Percentiles rank a stretch among this genome's conserved stretches.
Conservation (phyloP, 2,888 invertebrate genomes). For the Diachrysia chrysitis region DNA sequence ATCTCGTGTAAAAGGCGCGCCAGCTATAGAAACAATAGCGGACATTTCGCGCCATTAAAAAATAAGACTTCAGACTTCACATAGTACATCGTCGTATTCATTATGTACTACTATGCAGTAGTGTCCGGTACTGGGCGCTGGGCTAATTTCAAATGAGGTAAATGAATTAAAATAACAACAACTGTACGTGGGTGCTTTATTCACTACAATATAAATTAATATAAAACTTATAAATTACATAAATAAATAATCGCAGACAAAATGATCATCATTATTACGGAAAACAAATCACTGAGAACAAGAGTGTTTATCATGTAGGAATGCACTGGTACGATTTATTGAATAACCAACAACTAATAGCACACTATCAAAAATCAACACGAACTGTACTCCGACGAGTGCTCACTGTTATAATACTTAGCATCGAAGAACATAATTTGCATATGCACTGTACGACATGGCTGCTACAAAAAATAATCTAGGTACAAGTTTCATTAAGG, state of each 20-base stretch:
- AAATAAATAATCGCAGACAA: conserved; percentile 84
- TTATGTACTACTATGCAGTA: not conserved
- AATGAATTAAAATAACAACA: conserved; percentile 33
- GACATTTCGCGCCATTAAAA: no score
- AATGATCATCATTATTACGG: conserved; percentile 66
- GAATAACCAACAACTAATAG: conserved; percentile 33
- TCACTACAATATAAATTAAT: conserved; percentile 85
- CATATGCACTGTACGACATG: conserved; percentile 33
- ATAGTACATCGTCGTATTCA: no score
- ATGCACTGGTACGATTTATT: conserved; percentile 57
- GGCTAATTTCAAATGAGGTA: no score
- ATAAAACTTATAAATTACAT: conserved; percentile 84
- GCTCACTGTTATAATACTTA: conserved; percentile 8
- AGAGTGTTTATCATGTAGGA: conserved; percentile 52
- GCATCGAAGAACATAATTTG: conserved; percentile 26
- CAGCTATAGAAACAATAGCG: no score
- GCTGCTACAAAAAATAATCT: conserved; percentile 24
- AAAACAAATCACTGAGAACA: conserved; percentile 48
- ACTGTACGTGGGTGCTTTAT: conserved; percentile 78
- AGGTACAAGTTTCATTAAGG: conserved; percentile 10
- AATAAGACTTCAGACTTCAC: not conserved
- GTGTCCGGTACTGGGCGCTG: not conserved
- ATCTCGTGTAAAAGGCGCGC: no score
- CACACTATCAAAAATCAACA: conserved; percentile 5
- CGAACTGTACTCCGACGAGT: conserved; percentile 10